These are phyloP conservation scores for Pseudorhombus dupliciocellatus DNA, from an alignment of 2,113 vertebrate species.

Conservation along the genomic window DNA sequence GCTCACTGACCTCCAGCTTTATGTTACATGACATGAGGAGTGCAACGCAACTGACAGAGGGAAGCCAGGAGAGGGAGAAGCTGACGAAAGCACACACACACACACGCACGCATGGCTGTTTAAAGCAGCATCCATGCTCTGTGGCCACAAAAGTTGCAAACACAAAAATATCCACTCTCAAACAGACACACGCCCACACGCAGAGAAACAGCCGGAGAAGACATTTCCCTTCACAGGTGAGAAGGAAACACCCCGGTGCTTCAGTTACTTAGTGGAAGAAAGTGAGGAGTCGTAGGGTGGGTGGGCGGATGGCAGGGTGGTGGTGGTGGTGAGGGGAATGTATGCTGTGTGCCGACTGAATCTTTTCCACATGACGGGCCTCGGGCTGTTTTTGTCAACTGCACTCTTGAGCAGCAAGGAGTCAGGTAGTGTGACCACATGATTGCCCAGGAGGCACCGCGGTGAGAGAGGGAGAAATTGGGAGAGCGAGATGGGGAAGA, in stretches of 20 bases:
- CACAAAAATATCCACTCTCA: slow-evolving; percentile 39
- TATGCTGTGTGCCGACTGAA: slow-evolving; percentile 77
- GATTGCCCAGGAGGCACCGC: slow-evolving; percentile 80
- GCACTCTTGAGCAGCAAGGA: slow-evolving; percentile 80
- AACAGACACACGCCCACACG: slow-evolving; percentile 21
- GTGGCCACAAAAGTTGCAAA: slow-evolving; percentile 47
- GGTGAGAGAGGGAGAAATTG: slow-evolving; percentile 56
- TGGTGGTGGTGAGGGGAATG: slow-evolving; percentile 30
- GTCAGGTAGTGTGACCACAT: slow-evolving; percentile 85
- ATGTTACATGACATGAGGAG: slow-evolving; percentile 86
- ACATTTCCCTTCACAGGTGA: slow-evolving; percentile 75
- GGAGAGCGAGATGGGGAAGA: slow-evolving; percentile 31
- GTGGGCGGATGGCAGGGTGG: not conserved
- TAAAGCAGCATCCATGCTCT: slow-evolving; percentile 48
- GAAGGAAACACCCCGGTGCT: slow-evolving; percentile 70
- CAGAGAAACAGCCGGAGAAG: slow-evolving; percentile 35
- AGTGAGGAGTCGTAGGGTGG: slow-evolving; percentile 53
- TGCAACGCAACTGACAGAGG: slow-evolving; percentile 77
- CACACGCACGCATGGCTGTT: slow-evolving; percentile 30
- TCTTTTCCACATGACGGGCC: slow-evolving; percentile 84
- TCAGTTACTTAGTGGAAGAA: slow-evolving; percentile 68
- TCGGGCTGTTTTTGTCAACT: slow-evolving; percentile 85
- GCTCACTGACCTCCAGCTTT: slow-evolving; percentile 80
- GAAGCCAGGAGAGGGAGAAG: slow-evolving; percentile 33
- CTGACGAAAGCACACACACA: not conserved